Evolutionary conservation across 1,140 invertebrate species (phyloP), one percentile per base, ranked within the genome.

Genomic region (Heliconius himera): DNA sequence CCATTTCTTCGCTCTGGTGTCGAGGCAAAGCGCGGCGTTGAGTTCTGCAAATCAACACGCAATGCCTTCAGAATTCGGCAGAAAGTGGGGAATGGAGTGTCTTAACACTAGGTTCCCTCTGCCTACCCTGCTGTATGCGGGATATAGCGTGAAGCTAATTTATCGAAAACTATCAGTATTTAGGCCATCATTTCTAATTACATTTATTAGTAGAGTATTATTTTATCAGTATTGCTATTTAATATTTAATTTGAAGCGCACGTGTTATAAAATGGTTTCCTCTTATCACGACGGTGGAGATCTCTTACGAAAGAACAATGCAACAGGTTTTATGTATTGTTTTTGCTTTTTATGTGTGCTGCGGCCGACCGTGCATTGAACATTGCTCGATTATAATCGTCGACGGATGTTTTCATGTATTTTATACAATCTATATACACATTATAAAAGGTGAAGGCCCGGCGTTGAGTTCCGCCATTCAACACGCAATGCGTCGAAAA

Each of bases 301-400:
- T 91, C 86, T 85, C 85, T 86, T 83, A 79, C 80, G 84, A 91
- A 88, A 88, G 92, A 93, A 93, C 92, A 93, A 93, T 93, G 90
- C 89, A 91, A 90, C 90, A 82, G 87, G 88, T 92, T 92, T 89
- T 89, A 89, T 88, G 83, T 81, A 88, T 92, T 91, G 84, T 89
- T 93, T 92, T 91, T 89, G 82, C 82, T 89, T 89, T 91, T 90
- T 91, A 85, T 83, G 73, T 49, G 41, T 81, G 83, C 79, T 78
- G 81, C 75, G 78, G 70, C 60, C 76, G 75, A 18, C 54, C n/a
- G 60, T 72, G 60, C 20, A 41, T 56, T 80, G 77, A 73, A 77
- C 74, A 73, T 74, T 74, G 66, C 73, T 70, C 75, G 79, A 80
- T 80, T 73, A 76, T 73, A 82, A 77, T 60, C 71, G 72, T 70